Evolutionary conservation across 2,113 vertebrate species (phyloP).

Genomic region (Melospiza georgiana): DNA sequence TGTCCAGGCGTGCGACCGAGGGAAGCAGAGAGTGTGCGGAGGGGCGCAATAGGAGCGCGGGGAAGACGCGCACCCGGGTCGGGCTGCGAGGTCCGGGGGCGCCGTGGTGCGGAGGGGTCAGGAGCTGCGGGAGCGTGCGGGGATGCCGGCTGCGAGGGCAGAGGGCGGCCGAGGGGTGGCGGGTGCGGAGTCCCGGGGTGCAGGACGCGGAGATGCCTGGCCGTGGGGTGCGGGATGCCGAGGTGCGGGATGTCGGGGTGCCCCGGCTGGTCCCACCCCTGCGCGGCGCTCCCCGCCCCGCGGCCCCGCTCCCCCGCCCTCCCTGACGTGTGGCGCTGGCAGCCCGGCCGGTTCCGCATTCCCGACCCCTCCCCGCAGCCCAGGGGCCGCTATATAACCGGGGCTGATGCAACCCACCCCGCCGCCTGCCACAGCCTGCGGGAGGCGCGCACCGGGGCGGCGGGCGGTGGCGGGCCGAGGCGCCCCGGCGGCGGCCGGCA

Average conservation of each 20-base stretch:
- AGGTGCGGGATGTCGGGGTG: neutral
- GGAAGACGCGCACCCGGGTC: neutral
- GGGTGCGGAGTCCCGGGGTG: neutral
- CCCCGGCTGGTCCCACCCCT: conserved; percentile 66
- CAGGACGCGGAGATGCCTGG: neutral
- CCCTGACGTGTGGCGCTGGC: conserved; percentile 90
- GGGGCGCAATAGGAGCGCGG: neutral
- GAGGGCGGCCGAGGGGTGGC: neutral
- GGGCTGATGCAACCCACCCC: conserved; percentile 89
- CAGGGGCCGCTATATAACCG: conserved; percentile 88
- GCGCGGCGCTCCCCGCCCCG: conserved; percentile 58
- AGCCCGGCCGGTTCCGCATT: conserved; percentile 92
- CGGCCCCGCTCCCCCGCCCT: conserved; percentile 68
- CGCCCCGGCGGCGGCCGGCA: no score
- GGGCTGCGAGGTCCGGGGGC: neutral
- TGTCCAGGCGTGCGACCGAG: neutral
- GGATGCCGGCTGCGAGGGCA: neutral
- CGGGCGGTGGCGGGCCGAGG: neutral
- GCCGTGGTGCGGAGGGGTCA: neutral
- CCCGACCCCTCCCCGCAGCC: conserved; percentile 92
- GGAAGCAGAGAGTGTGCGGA: no score
- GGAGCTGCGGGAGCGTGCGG: neutral
- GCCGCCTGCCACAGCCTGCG: conserved; percentile 73
- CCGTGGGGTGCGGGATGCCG: neutral
- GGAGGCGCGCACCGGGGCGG: conserved; percentile 59